Conservation (phyloP, 2,888 invertebrate genomes). For the Nudaria mundana region DNA sequence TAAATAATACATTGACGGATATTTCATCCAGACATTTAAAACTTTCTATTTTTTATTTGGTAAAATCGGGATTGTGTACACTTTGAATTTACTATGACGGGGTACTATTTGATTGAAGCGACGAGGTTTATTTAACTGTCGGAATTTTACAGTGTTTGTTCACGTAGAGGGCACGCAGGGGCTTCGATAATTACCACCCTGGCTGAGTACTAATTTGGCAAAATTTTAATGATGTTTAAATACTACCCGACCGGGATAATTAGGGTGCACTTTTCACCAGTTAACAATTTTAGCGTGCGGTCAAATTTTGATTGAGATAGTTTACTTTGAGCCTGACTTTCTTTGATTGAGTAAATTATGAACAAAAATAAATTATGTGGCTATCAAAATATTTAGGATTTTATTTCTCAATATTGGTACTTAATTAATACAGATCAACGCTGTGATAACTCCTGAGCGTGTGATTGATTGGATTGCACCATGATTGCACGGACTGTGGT, state of each 20-base stretch:
- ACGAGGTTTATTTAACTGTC: conserved; percentile 49
- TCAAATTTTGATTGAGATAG: not conserved
- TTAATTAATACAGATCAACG: no score
- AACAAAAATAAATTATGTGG: no score
- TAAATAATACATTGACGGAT: no score
- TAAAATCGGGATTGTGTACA: no score
- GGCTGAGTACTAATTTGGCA: conserved; percentile 54
- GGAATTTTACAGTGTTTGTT: conserved; percentile 35
- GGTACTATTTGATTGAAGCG: conserved; percentile 21
- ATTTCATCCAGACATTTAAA: no score
- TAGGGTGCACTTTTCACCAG: not conserved
- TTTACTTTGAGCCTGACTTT: not conserved
- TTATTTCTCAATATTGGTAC: no score
- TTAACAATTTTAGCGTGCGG: conserved; percentile 9
- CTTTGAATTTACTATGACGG: conserved; percentile 7
- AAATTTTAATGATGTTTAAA: conserved; percentile 68
- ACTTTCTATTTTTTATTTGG: no score
- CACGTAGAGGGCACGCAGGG: conserved; percentile 25
- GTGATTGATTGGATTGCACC: no score
- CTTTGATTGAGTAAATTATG: no score
- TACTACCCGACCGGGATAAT: conserved; percentile 33
- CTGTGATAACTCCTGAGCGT: no score
- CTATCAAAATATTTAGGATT: no score
- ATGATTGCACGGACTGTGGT: no score
- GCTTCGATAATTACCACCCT: conserved; percentile 49